Evolutionary conservation across 2,888 invertebrate genomes (phyloP).

Genomic region (Merodon equestris): DNA sequence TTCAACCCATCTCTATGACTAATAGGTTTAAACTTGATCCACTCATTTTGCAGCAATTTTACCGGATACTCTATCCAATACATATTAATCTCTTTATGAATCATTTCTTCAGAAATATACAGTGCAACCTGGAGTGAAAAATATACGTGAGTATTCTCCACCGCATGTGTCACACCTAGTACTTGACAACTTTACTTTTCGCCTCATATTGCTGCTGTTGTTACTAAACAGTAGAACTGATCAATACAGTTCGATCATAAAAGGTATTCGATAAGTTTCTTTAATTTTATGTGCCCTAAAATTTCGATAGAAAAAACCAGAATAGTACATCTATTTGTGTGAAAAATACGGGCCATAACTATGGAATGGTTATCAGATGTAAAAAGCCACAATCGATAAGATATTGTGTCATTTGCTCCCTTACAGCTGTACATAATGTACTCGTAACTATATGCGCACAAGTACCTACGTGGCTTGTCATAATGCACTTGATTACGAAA

Average conservation of each 20-base stretch:
- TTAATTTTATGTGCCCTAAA: conserved; percentile 37
- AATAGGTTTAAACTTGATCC: too few relatives aligned
- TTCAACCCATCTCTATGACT: too few relatives aligned
- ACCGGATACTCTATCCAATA: conserved; percentile 56
- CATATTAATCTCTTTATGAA: conserved; percentile 46
- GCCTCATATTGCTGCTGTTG: conserved; percentile 29
- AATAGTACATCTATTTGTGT: neutral
- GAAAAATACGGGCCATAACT: conserved; percentile 48
- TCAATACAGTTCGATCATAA: too few relatives aligned
- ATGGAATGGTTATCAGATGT: conserved; percentile 29
- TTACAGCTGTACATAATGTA: conserved; percentile 5
- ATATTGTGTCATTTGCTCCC: conserved; percentile 30
- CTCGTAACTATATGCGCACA: too few relatives aligned
- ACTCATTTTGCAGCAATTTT: conserved; percentile 18
- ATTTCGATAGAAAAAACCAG: conserved; percentile 30
- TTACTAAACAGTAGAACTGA: conserved; percentile 23
- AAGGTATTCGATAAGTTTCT: conserved; percentile 2
- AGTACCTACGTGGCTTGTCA: neutral
- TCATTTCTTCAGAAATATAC: conserved; percentile 33
- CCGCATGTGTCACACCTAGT: conserved; percentile 49
- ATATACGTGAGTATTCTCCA: too few relatives aligned
- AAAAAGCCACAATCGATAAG: conserved; percentile 29
- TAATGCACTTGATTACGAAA: conserved; percentile 24
- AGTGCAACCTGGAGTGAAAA: conserved; percentile 20
- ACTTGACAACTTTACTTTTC: neutral